Conservation (phyloP, 1,140 invertebrate species). For the Bombus pyrosoma region DNA sequence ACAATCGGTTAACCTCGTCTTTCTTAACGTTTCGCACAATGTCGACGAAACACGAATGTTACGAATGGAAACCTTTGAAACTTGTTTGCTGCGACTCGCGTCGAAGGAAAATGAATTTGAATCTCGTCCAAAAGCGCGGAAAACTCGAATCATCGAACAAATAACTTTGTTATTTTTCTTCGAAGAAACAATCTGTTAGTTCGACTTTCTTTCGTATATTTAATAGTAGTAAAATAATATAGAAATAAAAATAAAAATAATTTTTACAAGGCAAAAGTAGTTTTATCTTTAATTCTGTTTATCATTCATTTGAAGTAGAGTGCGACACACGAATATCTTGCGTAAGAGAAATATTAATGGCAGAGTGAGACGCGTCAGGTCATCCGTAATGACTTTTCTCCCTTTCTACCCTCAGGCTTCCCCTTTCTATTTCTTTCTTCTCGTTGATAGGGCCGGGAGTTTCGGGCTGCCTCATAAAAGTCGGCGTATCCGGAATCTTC, state of each 20-base stretch:
- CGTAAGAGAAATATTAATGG: conserved; percentile 27
- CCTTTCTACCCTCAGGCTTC: background rate
- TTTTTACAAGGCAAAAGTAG: background rate
- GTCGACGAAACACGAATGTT: too few relatives aligned
- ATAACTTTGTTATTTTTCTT: background rate
- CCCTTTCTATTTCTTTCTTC: conserved; percentile 35
- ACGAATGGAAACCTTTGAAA: background rate
- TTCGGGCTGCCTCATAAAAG: conserved; percentile 49
- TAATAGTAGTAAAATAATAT: too few relatives aligned
- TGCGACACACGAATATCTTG: too few relatives aligned
- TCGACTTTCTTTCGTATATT: background rate
- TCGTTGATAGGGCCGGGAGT: conserved; percentile 28
- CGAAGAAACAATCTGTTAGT: too few relatives aligned
- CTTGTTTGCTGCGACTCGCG: background rate
- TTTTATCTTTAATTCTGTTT: background rate
- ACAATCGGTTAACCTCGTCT: background rate
- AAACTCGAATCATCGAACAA: background rate
- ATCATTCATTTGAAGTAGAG: background rate
- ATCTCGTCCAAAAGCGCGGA: background rate
- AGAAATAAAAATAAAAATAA: background rate
- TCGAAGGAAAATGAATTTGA: background rate
- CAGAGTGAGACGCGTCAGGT: conserved; percentile 25
- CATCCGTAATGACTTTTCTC: conserved; percentile 49
- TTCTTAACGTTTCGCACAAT: background rate
- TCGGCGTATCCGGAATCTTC: conserved; percentile 47